Percentiles rank a stretch among this genome's conserved stretches.
Conservation (phyloP, 2,888 invertebrate genomes). For the Dinocampus coccinellae region DNA sequence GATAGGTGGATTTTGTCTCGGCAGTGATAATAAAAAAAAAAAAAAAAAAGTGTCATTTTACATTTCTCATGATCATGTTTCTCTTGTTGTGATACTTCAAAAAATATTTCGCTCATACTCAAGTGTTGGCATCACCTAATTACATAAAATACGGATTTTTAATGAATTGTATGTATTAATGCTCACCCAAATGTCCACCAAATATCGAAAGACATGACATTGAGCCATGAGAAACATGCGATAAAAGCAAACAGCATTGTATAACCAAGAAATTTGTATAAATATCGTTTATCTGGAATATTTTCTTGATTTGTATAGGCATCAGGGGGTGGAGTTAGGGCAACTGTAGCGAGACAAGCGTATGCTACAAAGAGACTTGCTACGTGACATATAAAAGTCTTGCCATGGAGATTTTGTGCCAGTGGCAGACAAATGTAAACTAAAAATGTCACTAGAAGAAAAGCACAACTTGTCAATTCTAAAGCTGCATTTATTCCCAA, state of each 20-base stretch:
- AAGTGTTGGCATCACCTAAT: neutral
- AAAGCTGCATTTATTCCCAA: constrained; percentile 54
- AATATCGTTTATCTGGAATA: constrained; percentile 62
- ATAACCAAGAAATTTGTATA: constrained; percentile 74
- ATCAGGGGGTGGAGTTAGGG: constrained; percentile 41
- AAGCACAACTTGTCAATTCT: constrained; percentile 75
- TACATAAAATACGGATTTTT: neutral
- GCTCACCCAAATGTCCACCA: constrained; percentile 86
- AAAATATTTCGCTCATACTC: neutral
- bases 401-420: constrained; percentile 80
- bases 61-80: constrained; percentile 5
- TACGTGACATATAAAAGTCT: constrained; percentile 80
- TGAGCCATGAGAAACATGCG: constrained; percentile 82
- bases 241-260: constrained; percentile 78
- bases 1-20: neutral
- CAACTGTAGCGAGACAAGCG: constrained; percentile 73
- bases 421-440: constrained; percentile 78
- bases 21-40: too few relatives aligned
- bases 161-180: constrained; percentile 29
- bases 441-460: constrained; percentile 76
- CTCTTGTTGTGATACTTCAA: neutral
- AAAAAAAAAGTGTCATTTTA: constrained; percentile 23
- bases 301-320: constrained; percentile 43
- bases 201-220: constrained; percentile 86
- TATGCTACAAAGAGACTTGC: constrained; percentile 77